These are phyloP conservation scores for Seriola dumerili DNA, from an alignment of 2,113 vertebrate genomes.

Conservation along the genomic window DNA sequence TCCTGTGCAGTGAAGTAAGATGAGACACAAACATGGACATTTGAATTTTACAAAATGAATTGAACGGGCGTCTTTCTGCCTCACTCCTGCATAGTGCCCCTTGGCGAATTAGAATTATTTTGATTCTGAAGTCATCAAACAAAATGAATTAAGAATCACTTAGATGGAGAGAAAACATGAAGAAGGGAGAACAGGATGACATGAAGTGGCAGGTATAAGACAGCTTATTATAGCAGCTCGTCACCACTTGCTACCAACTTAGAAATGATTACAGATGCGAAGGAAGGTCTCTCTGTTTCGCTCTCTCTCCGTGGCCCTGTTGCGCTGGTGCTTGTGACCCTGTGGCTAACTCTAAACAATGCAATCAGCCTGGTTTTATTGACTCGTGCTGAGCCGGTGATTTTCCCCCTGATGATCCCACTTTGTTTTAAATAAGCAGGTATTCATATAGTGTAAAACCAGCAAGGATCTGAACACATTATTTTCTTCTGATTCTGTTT, in stretches of 20 bases:
- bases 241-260: slow-evolving; percentile 34
- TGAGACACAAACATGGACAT: neutral
- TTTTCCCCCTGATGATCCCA: slow-evolving; percentile 42
- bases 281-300: slow-evolving; percentile 6
- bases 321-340: slow-evolving; percentile 27
- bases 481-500: slow-evolving; percentile 21
- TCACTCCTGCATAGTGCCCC: neutral
- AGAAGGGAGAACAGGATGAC: slow-evolving; percentile 18
- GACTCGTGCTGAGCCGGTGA: slow-evolving; percentile 24
- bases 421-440: slow-evolving; percentile 47
- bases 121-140: neutral
- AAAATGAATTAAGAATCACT: neutral
- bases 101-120: neutral
- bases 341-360: slow-evolving; percentile 34
- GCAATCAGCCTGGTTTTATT: slow-evolving; percentile 57
- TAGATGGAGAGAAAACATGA: slow-evolving; percentile 11
- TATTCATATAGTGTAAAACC: slow-evolving; percentile 45
- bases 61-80: too few species aligned
- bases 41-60: neutral
- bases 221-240: slow-evolving; percentile 56
- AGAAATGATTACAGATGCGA: slow-evolving; percentile 59
- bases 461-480: slow-evolving; percentile 9
- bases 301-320: neutral
- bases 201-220: slow-evolving; percentile 54
- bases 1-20: neutral